phyloP scores from a whole-genome alignment of 2,888 invertebrate species.

The Drosophila percnosoma region DNA sequence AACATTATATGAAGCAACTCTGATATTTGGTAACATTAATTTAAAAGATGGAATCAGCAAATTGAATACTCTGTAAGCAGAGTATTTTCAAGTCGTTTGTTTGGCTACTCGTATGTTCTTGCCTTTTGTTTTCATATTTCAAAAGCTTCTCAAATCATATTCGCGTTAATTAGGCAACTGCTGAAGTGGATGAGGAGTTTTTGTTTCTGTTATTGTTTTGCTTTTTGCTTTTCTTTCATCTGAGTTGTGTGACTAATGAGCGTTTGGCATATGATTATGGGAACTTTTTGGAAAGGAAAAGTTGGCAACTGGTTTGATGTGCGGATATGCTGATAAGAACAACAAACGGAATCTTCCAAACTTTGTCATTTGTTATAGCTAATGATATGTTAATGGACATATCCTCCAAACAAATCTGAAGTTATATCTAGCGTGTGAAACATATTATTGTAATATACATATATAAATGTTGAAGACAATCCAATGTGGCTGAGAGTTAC shows the following conservation, averaged over 20 bases:
- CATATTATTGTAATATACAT: conserved; percentile 1
- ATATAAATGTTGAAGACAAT: conserved; percentile 2
- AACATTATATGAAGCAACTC: not conserved
- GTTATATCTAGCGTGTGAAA: conserved; percentile 36
- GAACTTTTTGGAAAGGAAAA: conserved; percentile 48
- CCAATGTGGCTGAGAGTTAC: conserved; percentile 30
- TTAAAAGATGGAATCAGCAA: not conserved
- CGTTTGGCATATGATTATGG: conserved; percentile 28
- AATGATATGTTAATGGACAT: conserved; percentile 32
- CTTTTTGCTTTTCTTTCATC: not conserved
- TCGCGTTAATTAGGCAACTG: conserved; percentile 54
- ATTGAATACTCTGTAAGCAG: not conserved
- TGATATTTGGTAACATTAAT: not conserved
- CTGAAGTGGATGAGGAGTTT: conserved; percentile 12
- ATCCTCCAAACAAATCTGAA: not conserved
- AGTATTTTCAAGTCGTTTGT: not conserved
- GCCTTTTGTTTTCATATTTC: conserved; percentile 9
- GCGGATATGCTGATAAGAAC: conserved; percentile 40
- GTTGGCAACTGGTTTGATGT: conserved; percentile 31
- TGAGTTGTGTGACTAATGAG: conserved; percentile 33
- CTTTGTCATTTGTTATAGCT: conserved; percentile 32
- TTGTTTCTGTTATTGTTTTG: not conserved
- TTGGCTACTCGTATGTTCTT: not conserved
- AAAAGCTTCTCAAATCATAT: conserved; percentile 32
- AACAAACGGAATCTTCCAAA: conserved; percentile 16